Evolutionary conservation across 2,797 vertebrate species (phyloP), one percentile per base, ranked within the genome.

Genomic region (Sebastes vulpes): DNA sequence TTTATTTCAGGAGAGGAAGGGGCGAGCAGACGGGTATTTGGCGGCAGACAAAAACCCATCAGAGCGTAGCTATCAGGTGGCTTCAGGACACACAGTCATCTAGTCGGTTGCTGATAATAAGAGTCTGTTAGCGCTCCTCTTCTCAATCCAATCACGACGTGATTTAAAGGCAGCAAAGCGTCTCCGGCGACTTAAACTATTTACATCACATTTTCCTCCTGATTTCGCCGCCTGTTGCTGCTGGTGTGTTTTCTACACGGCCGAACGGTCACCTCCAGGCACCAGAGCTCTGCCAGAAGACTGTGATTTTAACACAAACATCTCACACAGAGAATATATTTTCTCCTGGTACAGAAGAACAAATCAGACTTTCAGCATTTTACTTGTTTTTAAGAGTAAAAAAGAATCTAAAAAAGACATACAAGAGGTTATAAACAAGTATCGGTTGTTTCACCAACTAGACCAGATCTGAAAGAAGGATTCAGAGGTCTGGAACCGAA

Each of bases 101-200:
- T 35, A 32, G 64, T 57, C 12, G 18, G 42, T 5, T 6, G 50
- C 81, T 72, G 85, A 85, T 90, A 84, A 93, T 81, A 85, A 73
- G 82, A 90, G 84, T 77, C 64, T 77, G 82, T 87, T 90, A 75
- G 78, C 26, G 29, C 63, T 28, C 6, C 79, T 35, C 42, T 60
- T 60, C 73, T 78, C 87, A 86, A 72, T 89, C 88, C 88, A 89
- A 91, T 91, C 88, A 82, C 3, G 0, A 8, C 38, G 3, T 64
- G 77, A 90, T 89, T 92, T 87, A 83, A 77, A 81, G 76, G 88
- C 85, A 83, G 81, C 75, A 86, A 88, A 89, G 88, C 80, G 75
- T 84, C 87, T 75, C 84, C 2, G 72, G 29, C 21, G 23, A 58
- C 77, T 72, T 4, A 70, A 73, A 84, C 79, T 87, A 80, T 92